These are phyloP conservation scores for Scomberomorus guttatus DNA, from an alignment of 2,797 vertebrate species.

Conservation along the genomic window DNA sequence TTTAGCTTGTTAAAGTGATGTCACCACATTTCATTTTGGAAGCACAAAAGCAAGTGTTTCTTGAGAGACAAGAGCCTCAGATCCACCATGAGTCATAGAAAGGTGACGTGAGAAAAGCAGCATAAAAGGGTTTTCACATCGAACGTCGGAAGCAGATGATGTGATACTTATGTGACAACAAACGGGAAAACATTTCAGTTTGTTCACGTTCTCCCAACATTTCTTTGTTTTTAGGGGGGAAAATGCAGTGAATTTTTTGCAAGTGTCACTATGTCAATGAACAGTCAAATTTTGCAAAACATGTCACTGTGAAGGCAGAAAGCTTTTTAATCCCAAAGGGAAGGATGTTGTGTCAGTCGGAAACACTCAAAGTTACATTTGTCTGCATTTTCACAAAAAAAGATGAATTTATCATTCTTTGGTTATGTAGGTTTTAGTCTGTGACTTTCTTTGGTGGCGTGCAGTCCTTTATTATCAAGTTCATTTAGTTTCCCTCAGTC, in stretches of 20 bases:
- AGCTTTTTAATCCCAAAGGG: neutral
- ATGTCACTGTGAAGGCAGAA: neutral
- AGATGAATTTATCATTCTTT: neutral
- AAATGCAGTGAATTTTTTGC: constrained; percentile 16
- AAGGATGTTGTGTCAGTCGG: neutral
- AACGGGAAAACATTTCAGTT: constrained; percentile 14
- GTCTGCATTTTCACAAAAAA: neutral
- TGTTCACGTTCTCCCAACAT: constrained; percentile 7
- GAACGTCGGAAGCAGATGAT: neutral
- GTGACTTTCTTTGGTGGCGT: neutral
- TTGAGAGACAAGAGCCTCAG: neutral
- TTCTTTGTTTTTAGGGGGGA: constrained; percentile 7
- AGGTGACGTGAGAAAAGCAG: neutral
- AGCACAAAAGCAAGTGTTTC: neutral
- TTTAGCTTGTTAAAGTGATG: neutral
- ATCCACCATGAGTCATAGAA: neutral
- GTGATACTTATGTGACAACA: constrained; percentile 3
- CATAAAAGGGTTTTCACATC: neutral
- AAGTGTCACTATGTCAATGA: neutral
- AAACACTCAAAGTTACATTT: neutral
- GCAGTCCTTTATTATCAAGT: neutral
- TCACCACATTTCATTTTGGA: neutral
- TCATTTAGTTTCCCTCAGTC: constrained; percentile 1
- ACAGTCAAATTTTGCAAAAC: neutral
- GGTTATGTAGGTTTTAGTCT: neutral